phyloP scores from a whole-genome alignment of 2,797 vertebrate species.

The Pelochelys cantorii region DNA sequence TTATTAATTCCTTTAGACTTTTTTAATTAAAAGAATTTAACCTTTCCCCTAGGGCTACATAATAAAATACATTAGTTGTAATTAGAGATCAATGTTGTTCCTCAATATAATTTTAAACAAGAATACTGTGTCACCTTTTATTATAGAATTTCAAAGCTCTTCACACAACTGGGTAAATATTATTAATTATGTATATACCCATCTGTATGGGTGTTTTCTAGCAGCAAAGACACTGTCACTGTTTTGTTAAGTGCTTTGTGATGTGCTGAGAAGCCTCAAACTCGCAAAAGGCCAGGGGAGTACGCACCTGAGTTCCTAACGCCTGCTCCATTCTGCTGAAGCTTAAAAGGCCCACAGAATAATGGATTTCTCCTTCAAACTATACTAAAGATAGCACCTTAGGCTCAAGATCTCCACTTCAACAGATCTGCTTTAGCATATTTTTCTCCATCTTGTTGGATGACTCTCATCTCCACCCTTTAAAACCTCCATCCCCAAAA shows the following conservation, averaged over 20 bases:
- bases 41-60: neutral
- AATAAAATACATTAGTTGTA: neutral
- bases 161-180: neutral
- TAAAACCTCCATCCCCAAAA: neutral
- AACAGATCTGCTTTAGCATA: neutral
- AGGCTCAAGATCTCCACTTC: neutral
- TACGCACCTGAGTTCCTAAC: neutral
- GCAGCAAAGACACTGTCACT: neutral
- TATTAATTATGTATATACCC: neutral
- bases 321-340: neutral
- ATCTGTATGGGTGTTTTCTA: neutral
- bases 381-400: accelerated
- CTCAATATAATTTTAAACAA: slow-evolving; percentile 19
- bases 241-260: neutral
- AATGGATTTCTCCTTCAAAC: neutral
- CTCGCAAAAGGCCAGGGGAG: neutral
- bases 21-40: neutral
- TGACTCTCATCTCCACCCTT: neutral
- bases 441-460: neutral
- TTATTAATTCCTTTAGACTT: neutral
- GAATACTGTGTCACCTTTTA: slow-evolving; percentile 12
- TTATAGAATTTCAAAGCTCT: neutral
- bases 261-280: neutral
- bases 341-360: neutral
- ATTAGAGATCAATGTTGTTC: slow-evolving; percentile 32